Base-by-base conservation (phyloP, 2,888 invertebrate genomes). In the Microchrysa polita region DNA sequence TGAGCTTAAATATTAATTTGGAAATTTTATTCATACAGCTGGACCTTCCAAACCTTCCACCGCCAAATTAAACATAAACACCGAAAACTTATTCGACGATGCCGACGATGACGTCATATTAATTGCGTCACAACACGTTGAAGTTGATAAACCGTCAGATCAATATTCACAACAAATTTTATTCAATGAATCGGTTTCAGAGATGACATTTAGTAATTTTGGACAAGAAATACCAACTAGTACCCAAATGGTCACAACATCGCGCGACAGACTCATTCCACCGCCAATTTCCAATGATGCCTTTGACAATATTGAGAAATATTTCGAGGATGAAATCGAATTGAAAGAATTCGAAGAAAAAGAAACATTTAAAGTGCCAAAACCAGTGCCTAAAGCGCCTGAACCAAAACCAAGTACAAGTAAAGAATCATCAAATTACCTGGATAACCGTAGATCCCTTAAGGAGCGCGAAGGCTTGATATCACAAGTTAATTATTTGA, bases 21-120 rank as follows among this genome's bases (percentile, higher is more conserved):
- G 20, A 63, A 44, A 44, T 42, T 9, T 63, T 10, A 2, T 60
- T 42, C 18, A 59, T 14, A 12, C 67, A 9, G 18, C 14, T 10
- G 16, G 48, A 9, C 53, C 27, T 1, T 1, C 16, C 5, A 34
- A 34, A 34, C 27, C n/a, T n/a, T n/a, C 27, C 27, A 34, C 27
- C 27, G 27, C 7, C 2, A 34, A 2, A 34, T 34, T 34, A 5
- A 22, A 18, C 12, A 20, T 20, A 44, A 71, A 18, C 16, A 63
- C 10, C 61, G 74, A 76, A 22, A 71, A 73, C 34, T n/a, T 76
- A 1, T 77, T 76, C 75, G 77, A 74, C 69, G 77, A 77, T 34
- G 77, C 74, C n/a, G 77, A 77, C 23, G 77, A 77, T 27, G 76
- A 77, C 48, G 74, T 72, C 27, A 76, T 77, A 10, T 59, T 77